phyloP scores from a whole-genome alignment of 2,888 invertebrate genomes.

The Tuta absoluta region DNA sequence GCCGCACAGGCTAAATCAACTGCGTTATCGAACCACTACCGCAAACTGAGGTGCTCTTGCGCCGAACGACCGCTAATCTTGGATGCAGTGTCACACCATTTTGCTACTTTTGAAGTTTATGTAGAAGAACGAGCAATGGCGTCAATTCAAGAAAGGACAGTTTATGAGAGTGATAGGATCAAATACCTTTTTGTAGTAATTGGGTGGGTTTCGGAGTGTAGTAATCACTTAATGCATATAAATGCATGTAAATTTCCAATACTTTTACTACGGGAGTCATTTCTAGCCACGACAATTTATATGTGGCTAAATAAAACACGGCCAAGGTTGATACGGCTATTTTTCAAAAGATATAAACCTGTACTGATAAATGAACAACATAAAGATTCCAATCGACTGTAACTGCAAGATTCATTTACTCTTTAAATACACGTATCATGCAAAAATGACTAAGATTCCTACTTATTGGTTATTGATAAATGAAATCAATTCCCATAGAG shows the following conservation, averaged over 20 bases:
- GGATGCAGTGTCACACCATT: background rate
- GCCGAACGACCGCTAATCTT: slow-evolving; percentile 11
- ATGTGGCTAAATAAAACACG: too few species aligned
- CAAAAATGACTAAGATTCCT: slow-evolving; percentile 30
- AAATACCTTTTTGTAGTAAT: background rate
- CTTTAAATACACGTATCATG: slow-evolving; percentile 20
- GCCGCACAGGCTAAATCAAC: slow-evolving; percentile 29
- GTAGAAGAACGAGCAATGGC: background rate
- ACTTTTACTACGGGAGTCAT: too few species aligned
- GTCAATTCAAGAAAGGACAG: background rate
- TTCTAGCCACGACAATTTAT: too few species aligned
- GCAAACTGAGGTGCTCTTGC: slow-evolving; percentile 9
- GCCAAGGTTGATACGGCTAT: too few species aligned
- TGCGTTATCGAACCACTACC: slow-evolving; percentile 22
- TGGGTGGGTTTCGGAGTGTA: too few species aligned
- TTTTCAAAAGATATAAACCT: too few species aligned
- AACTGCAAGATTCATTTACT: slow-evolving; percentile 3
- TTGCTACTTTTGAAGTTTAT: background rate
- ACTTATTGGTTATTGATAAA: slow-evolving; percentile 41
- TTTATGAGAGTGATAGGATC: background rate
- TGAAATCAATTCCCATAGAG: slow-evolving; percentile 36
- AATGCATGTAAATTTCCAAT: too few species aligned
- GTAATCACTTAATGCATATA: too few species aligned
- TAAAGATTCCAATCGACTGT: background rate
- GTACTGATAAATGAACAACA: background rate